These are phyloP conservation scores for Netta rufina DNA, from an alignment of 2,797 vertebrate species.

Conservation along the genomic window DNA sequence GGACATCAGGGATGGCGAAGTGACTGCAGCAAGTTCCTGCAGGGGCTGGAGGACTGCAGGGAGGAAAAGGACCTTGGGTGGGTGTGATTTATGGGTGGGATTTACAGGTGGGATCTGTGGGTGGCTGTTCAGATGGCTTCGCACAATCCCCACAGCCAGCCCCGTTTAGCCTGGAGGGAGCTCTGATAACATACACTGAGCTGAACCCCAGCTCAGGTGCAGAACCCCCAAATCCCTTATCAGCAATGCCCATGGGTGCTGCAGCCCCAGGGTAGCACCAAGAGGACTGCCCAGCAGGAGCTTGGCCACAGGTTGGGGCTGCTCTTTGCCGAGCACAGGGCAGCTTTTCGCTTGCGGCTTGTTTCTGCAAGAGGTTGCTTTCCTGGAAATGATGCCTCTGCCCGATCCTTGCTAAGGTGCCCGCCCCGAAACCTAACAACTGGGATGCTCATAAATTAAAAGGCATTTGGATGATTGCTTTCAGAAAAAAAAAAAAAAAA, in stretches of 20 bases:
- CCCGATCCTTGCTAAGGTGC: background rate
- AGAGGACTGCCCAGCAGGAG: background rate
- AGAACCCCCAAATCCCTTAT: background rate
- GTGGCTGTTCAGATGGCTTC: background rate
- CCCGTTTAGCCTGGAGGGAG: background rate
- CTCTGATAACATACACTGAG: background rate
- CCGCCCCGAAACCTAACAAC: background rate
- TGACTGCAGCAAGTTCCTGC: background rate
- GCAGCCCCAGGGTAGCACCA: background rate
- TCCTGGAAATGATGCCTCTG: background rate
- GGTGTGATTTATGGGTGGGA: background rate
- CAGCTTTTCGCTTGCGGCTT: background rate
- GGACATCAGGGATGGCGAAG: background rate
- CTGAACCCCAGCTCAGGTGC: background rate
- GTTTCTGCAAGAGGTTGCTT: background rate
- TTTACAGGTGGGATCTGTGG: background rate
- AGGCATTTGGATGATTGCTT: background rate
- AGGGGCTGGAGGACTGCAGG: background rate
- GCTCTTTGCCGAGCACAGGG: background rate
- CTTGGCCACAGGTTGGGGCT: background rate
- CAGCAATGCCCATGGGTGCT: background rate
- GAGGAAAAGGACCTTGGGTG: background rate
- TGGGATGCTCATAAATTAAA: constrained; percentile 44
- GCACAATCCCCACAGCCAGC: background rate
- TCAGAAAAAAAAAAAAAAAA: background rate